These are phyloP conservation scores for Poeciliopsis paucimaculata DNA, from an alignment of 2,797 vertebrate genomes.

Conservation along the genomic window DNA sequence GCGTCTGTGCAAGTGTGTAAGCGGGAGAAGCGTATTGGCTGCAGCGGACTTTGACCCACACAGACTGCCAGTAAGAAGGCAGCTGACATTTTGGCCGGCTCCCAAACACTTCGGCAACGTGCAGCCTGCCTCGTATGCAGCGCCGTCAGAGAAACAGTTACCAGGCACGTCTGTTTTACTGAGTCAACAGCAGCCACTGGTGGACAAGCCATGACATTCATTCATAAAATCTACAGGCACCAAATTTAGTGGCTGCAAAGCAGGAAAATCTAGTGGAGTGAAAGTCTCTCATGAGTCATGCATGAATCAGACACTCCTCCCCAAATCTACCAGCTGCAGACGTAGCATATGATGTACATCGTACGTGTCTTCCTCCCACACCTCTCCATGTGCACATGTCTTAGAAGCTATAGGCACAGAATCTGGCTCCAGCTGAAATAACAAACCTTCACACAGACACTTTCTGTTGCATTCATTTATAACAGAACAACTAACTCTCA, in stretches of 20 bases:
- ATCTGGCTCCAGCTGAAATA: conserved; percentile 63
- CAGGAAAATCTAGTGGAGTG: neutral
- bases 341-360: conserved; percentile 2
- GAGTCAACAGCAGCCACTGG: conserved; percentile 76
- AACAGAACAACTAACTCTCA: conserved; percentile 31
- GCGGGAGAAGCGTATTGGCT: conserved; percentile 52
- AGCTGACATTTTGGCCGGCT: conserved; percentile 73
- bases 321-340: neutral
- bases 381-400: conserved; percentile 3
- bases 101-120: conserved; percentile 78
- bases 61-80: conserved; percentile 70
- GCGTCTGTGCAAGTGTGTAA: conserved; percentile 36
- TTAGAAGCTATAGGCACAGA: conserved; percentile 22
- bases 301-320: conserved; percentile 6
- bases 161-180: conserved; percentile 47
- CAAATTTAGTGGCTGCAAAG: conserved; percentile 3
- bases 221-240: conserved; percentile 71
- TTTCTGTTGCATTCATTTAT: conserved; percentile 38
- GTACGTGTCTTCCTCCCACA: neutral
- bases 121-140: conserved; percentile 78
- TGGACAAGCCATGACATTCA: conserved; percentile 70
- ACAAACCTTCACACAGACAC: conserved; percentile 53
- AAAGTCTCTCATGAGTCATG: conserved; percentile 18
- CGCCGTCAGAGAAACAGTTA: conserved; percentile 63
- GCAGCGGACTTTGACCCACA: conserved; percentile 71